Conservation (phyloP, 2,888 invertebrate species). For the Heliconius hortense region DNA sequence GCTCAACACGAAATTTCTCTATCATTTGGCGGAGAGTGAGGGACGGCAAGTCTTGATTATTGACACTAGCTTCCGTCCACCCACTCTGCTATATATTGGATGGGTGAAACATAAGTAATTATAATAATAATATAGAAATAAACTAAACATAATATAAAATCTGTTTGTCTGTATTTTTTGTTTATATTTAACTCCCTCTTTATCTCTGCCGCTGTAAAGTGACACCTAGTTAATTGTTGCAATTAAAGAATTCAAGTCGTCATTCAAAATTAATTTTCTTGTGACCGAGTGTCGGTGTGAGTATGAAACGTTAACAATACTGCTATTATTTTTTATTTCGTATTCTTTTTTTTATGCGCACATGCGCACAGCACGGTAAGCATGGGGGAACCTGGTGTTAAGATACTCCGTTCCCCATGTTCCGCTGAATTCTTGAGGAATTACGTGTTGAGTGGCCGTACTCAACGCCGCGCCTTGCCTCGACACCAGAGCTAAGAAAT, state of each 20-base stretch:
- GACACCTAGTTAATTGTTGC: constrained; percentile 17
- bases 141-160: background rate
- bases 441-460: too few relatives aligned
- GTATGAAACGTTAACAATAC: background rate
- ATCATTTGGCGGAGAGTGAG: too few relatives aligned
- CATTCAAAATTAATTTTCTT: constrained; percentile 29
- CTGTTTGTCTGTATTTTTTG: background rate
- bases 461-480: too few relatives aligned
- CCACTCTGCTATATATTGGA: background rate
- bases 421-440: too few relatives aligned
- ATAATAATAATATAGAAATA: background rate
- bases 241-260: constrained; percentile 20
- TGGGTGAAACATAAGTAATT: background rate
- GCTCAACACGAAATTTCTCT: too few relatives aligned
- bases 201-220: background rate
- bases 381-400: too few relatives aligned
- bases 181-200: background rate
- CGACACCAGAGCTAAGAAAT: too few relatives aligned
- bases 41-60: too few relatives aligned
- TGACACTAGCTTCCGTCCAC: too few relatives aligned
- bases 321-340: background rate
- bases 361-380: too few relatives aligned
- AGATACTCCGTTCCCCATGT: too few relatives aligned
- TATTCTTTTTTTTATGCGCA: background rate
- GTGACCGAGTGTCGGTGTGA: background rate